These are phyloP conservation scores for Pegoplata infirma DNA, from an alignment of 2,888 invertebrate species.

Conservation along the genomic window DNA sequence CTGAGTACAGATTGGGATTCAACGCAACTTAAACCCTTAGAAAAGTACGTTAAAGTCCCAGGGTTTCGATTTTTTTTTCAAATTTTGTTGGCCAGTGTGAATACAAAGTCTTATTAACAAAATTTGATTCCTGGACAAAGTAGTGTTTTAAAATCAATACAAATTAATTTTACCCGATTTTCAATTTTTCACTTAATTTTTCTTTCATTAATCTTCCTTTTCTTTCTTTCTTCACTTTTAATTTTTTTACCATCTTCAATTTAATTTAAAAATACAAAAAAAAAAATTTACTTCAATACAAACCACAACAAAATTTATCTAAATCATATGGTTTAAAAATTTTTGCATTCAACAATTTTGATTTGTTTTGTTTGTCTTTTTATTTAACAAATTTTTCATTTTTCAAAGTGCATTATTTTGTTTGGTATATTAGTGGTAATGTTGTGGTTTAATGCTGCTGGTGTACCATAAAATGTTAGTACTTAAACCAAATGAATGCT, in stretches of 20 bases:
- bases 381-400: too few species aligned
- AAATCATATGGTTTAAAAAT: neutral
- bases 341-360: neutral
- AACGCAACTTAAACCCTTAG: too few species aligned
- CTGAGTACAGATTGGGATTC: too few species aligned
- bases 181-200: neutral
- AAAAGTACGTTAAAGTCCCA: too few species aligned
- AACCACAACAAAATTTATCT: neutral
- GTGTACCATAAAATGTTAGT: too few species aligned
- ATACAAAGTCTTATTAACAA: too few species aligned
- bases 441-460: too few species aligned
- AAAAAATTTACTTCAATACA: neutral
- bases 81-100: too few species aligned
- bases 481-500: conserved; percentile 40
- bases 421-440: neutral
- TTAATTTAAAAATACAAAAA: neutral
- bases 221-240: neutral
- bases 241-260: neutral
- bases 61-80: too few species aligned
- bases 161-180: neutral
- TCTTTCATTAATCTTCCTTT: neutral
- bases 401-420: neutral
- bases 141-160: neutral
- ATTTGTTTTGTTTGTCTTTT: neutral
- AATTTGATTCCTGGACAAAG: too few species aligned